Base-by-base conservation (phyloP, 2,888 invertebrate species). In the Caenorhabditis sp. region DNA sequence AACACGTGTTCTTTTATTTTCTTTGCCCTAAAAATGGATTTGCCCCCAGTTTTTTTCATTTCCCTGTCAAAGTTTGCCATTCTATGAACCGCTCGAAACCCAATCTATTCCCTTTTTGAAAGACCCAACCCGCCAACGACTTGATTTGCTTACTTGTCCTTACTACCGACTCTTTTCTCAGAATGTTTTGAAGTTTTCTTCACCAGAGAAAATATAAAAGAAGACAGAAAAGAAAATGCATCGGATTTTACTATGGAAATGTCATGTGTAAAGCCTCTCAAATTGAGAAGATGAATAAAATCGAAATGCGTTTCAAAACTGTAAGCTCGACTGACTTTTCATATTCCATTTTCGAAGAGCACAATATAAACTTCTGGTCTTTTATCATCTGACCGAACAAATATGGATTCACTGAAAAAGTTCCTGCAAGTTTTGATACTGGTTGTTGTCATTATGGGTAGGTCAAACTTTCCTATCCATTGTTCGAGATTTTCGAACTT, bases 221-320 rank as follows among this genome's bases (percentile, higher is more conserved):
- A 41, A n/a, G n/a, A n/a, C n/a, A n/a, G n/a, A n/a, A n/a, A n/a
- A n/a, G n/a, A n/a, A n/a, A n/a, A n/a, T 28, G 44, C 24, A 22
- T 44, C 56, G 74, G 64, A 75, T 64, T 76, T 76, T 61, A 68
- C 76, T 68, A 76, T 76, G 76, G 76, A 76, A 76, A 76, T 76
- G 68, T 59, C 75, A 64, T 64, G 44, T 74, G 72, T 70, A 44
- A 31, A 28, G 26, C 72, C 61, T 49, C 28, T 19, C 2, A 19
- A 47, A 41, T 76, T 49, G 75, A 68, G 51, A 68, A 77, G 69
- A 77, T 79, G 64, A 79, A 77, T 70, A 54, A 63, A 38, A 56
- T 41, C 22, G 41, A 54, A 44, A 38, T 61, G 51, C 49, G 77
- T 79, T 63, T 70, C 70, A 54, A 63, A 79, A 79, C 77, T 44